Evolutionary conservation across 2,797 vertebrate species (phyloP), one percentile per base, ranked within the genome.

Genomic region (Toxotes lorentzi): DNA sequence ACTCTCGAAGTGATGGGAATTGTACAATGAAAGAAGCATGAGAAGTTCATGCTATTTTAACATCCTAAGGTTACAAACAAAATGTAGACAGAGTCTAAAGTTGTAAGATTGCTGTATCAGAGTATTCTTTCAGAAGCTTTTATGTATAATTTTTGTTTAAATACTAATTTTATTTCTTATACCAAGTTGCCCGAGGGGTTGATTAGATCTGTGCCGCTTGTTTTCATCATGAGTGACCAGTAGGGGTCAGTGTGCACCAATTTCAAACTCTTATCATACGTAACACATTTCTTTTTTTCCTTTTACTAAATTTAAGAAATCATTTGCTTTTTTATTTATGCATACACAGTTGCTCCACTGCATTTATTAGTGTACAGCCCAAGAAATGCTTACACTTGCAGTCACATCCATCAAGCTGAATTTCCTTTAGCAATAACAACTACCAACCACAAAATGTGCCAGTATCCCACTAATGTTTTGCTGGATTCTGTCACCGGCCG

Each of bases 231-330:
- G 11, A 83, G 48, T 74, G 35, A 86, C 88, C 92, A 90, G 71
- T 85, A 92, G 93, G 70, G 84, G 89, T 58, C 90, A 86, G 76
- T 60, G 70, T 81, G 47, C 79, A 73, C 81, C 75, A 66, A 35
- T 27, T 17, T 73, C 9, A 38, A 24, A 35, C 12, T 70, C 2
- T 32, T 62, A 27, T 57, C 9, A 6, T 45, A 11, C 30, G 53
- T 41, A 64, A 71, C 35, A 24, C 27, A 11, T 24, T 69, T 21
- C 0, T 38, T n/a, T 19, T 30, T 47, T 38, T 45, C 13, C 32
- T 47, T 27, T 69, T 58, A 51, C 43, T 24, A 21, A 66, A 16
- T 40, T 70, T 19, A 47, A 64, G 4, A 41, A 43, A 38, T 24
- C 19, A 5, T 60, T 67, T 70, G 17, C 30, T 76, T 30, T 58